phyloP scores from a whole-genome alignment of 2,113 vertebrate species.

The Anhinga rufa region DNA sequence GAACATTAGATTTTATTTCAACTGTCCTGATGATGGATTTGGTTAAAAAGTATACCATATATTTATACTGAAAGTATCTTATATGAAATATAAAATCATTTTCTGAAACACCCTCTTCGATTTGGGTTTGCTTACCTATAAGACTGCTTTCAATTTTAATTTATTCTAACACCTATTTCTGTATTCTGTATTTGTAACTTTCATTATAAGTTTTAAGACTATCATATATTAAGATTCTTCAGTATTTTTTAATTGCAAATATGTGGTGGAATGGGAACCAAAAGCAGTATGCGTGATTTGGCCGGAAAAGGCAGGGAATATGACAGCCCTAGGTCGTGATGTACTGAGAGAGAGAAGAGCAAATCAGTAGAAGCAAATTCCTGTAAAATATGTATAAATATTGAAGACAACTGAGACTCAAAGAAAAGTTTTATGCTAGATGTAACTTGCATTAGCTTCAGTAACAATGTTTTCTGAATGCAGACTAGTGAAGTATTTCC shows the following conservation, averaged over 20 bases:
- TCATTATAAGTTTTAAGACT: not conserved
- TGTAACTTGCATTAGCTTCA: not conserved
- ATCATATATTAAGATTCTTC: not conserved
- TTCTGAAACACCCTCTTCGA: not conserved
- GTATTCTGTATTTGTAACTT: not conserved
- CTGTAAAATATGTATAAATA: not conserved
- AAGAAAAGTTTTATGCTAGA: not conserved
- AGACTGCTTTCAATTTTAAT: not conserved
- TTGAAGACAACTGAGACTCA: not conserved
- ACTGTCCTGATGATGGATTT: not conserved
- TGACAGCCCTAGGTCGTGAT: not conserved
- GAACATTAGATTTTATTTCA: not conserved
- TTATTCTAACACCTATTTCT: not conserved
- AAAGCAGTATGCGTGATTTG: not conserved
- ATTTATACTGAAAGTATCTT: not conserved
- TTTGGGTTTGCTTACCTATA: not conserved
- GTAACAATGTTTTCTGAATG: not conserved
- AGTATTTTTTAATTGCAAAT: not conserved
- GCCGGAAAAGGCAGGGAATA: not conserved
- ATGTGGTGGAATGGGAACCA: not conserved
- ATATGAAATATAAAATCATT: not conserved
- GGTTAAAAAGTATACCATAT: not conserved
- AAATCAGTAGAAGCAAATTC: not conserved
- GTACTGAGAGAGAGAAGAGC: not conserved
- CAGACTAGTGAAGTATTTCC: not conserved